Percentiles rank a stretch among this genome's conserved stretches.
Conservation (phyloP, 2,113 vertebrate species). For the Corvus cornix region DNA sequence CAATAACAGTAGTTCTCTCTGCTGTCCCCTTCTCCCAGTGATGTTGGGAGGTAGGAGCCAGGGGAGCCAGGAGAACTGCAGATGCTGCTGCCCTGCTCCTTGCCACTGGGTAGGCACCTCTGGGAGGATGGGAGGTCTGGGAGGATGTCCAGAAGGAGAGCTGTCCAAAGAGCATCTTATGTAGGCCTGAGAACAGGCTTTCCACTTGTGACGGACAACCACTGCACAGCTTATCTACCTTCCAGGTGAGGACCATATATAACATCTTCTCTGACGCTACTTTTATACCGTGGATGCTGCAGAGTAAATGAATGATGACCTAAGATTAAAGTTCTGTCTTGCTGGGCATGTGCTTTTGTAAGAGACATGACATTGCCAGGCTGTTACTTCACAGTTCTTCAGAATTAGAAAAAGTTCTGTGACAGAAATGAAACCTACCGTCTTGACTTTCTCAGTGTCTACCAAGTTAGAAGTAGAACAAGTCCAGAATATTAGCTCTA, state of each 20-base stretch:
- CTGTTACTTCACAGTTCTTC: not conserved
- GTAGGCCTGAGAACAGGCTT: not conserved
- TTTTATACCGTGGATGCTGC: not conserved
- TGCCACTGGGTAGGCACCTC: rapidly evolving
- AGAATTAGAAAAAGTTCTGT: not conserved
- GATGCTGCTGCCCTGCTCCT: not conserved
- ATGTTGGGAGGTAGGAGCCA: not conserved
- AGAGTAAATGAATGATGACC: not conserved
- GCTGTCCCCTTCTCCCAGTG: not conserved
- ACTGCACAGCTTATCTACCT: not conserved
- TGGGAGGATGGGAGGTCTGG: rapidly evolving
- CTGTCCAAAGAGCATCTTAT: not conserved
- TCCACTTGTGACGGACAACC: not conserved
- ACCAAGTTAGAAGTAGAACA: not conserved
- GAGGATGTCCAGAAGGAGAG: not conserved
- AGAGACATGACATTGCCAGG: not conserved
- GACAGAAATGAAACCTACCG: not conserved
- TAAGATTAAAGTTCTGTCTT: not conserved
- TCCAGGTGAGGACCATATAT: not conserved
- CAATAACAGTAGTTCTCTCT: not conserved
- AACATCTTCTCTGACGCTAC: not conserved
- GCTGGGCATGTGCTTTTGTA: not conserved
- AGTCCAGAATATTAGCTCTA: not conserved
- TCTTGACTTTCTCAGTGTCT: not conserved
- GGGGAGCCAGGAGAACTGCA: not conserved